Evolutionary conservation across 1,140 invertebrate genomes (phyloP).

Genomic region (Drosophila arizonae): DNA sequence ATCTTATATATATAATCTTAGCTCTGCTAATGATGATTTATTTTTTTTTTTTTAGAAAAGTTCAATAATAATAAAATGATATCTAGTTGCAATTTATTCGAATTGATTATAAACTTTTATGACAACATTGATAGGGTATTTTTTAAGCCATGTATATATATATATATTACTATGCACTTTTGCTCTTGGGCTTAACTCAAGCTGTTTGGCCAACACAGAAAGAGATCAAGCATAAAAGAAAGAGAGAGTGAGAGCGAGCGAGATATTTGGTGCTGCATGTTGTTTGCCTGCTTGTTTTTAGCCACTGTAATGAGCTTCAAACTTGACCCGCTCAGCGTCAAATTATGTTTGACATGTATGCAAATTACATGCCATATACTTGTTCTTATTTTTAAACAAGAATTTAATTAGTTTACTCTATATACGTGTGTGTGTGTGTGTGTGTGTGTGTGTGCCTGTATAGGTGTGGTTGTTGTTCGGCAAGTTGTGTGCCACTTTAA

Average conservation of each 20-base stretch:
- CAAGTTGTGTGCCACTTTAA: too few relatives aligned
- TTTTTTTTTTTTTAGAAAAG: too few relatives aligned
- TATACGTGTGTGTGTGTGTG: neutral
- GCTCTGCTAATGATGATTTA: too few relatives aligned
- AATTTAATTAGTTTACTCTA: slow-evolving; percentile 52
- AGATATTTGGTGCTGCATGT: slow-evolving; percentile 5
- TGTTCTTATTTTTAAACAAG: slow-evolving; percentile 19
- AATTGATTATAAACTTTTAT: too few relatives aligned
- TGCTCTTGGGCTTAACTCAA: too few relatives aligned
- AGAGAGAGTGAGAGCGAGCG: neutral
- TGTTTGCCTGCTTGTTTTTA: slow-evolving; percentile 43
- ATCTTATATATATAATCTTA: neutral
- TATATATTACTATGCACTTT: slow-evolving; percentile 9
- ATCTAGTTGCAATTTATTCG: too few relatives aligned
- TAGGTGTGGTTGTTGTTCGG: too few relatives aligned
- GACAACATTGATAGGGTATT: too few relatives aligned
- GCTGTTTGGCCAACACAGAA: too few relatives aligned
- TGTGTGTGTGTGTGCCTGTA: too few relatives aligned
- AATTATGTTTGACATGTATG: slow-evolving; percentile 55
- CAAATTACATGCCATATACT: slow-evolving; percentile 39
- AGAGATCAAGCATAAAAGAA: neutral
- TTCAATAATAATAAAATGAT: too few relatives aligned
- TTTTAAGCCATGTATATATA: too few relatives aligned
- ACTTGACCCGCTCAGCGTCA: slow-evolving; percentile 41
- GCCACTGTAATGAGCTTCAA: slow-evolving; percentile 56